Conservation (phyloP, 1,140 invertebrate species). For the Pristionchus pacificus region DNA sequence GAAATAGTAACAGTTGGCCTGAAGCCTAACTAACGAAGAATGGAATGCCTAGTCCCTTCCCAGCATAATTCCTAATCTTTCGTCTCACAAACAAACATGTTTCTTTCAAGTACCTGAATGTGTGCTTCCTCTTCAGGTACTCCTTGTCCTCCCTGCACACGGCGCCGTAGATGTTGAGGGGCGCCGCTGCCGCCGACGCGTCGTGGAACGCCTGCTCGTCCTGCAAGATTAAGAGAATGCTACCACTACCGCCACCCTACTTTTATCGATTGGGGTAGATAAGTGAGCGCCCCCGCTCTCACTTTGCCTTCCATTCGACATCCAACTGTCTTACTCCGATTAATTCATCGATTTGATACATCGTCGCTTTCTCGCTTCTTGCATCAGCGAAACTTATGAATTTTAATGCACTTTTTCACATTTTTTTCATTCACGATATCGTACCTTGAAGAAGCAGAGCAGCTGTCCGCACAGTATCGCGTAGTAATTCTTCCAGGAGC, state of each 20-base stretch:
- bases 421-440: not conserved
- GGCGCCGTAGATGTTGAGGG: conserved; percentile 71
- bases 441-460: conserved; percentile 89
- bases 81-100: conserved; percentile 25
- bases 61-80: conserved; percentile 5
- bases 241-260: too few species aligned
- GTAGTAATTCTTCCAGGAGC: conserved; percentile 92
- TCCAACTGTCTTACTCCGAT: too few species aligned
- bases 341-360: too few species aligned
- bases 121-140: conserved; percentile 90
- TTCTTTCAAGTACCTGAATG: conserved; percentile 67
- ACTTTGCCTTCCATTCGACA: too few species aligned
- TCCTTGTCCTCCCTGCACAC: conserved; percentile 65
- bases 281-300: too few species aligned
- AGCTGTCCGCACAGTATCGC: conserved; percentile 91
- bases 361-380: too few species aligned
- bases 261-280: too few species aligned
- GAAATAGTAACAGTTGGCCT: too few species aligned
- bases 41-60: conserved; percentile 4
- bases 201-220: conserved; percentile 66
- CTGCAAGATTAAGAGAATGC: too few species aligned
- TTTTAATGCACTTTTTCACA: conserved; percentile 4
- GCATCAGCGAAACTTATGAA: conserved; percentile 1
- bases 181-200: conserved; percentile 78
- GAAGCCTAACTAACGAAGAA: too few species aligned